phyloP scores from a whole-genome alignment of 2,797 vertebrate species.

The Myiotriccus ornatus region DNA sequence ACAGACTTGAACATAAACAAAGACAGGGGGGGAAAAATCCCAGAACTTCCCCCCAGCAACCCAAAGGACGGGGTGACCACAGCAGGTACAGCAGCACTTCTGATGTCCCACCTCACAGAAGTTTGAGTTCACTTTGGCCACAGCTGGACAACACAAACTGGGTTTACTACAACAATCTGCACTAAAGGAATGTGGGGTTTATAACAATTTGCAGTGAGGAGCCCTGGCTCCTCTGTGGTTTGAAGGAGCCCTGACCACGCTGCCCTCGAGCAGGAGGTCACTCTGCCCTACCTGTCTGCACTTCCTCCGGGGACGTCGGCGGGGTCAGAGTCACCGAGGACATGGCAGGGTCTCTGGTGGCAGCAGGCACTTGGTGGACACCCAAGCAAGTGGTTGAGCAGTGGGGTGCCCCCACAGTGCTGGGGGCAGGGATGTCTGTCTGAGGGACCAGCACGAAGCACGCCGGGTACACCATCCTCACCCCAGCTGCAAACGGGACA shows the following conservation, averaged over 20 bases:
- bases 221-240: not conserved
- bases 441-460: conserved; percentile 96
- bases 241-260: not conserved
- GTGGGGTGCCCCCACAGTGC: conserved; percentile 87
- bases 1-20: not conserved
- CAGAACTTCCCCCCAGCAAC: not conserved
- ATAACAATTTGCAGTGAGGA: not conserved
- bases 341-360: conserved; percentile 95
- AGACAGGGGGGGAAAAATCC: not conserved
- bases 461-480: conserved; percentile 97
- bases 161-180: not conserved
- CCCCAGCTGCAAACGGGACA: conserved; percentile 81
- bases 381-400: conserved; percentile 89
- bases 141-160: not conserved
- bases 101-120: too few species aligned
- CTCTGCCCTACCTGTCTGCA: conserved; percentile 86
- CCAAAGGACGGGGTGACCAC: not conserved
- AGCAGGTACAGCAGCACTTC: not conserved
- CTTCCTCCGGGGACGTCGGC: conserved; percentile 96
- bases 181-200: not conserved
- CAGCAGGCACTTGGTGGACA: conserved; percentile 95
- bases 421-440: conserved; percentile 90
- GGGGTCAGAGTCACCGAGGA: conserved; percentile 97
- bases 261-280: accelerated
- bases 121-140: not conserved